A percentile compares a stretch with the other conserved stretches of the same genome.
Evolutionary conservation across 2,888 invertebrate species (phyloP).

Genomic region (Steinernema carpocapsae): DNA sequence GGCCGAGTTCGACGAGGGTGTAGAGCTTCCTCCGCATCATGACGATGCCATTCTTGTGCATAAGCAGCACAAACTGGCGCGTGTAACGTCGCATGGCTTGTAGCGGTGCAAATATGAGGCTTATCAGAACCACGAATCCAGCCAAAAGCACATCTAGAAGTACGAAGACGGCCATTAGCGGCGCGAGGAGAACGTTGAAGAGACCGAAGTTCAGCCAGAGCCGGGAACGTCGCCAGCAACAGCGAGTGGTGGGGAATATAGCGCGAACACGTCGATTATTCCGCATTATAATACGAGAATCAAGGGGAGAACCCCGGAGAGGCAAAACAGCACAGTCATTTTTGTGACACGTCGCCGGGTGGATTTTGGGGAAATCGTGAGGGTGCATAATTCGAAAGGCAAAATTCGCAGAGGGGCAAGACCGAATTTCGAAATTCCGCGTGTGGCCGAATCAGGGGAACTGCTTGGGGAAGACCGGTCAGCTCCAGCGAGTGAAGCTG

Average conservation of each 20-base stretch:
- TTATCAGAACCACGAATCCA: neutral
- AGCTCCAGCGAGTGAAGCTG: too few species aligned
- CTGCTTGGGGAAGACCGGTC: too few species aligned
- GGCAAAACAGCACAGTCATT: neutral
- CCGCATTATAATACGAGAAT: neutral
- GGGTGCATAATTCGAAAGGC: neutral
- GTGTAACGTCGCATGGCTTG: slow-evolving; percentile 6
- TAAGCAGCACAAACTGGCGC: slow-evolving; percentile 53
- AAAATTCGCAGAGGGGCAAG: too few species aligned
- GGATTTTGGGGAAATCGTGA: neutral
- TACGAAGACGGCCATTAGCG: slow-evolving; percentile 10
- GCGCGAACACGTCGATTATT: neutral
- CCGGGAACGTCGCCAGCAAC: neutral
- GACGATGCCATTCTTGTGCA: slow-evolving; percentile 60
- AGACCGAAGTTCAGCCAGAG: neutral
- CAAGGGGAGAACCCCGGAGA: neutral
- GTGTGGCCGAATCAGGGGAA: too few species aligned
- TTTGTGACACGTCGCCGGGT: too few species aligned
- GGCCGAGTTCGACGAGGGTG: slow-evolving; percentile 20
- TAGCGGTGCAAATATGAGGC: neutral
- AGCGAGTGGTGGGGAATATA: neutral
- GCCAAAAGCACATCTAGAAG: slow-evolving; percentile 28
- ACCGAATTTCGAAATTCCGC: too few species aligned
- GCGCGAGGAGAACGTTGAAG: neutral
- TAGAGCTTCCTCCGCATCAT: slow-evolving; percentile 41